Evolutionary conservation across 2,113 vertebrate genomes (phyloP).

Genomic region (Phaethornis superciliosus): DNA sequence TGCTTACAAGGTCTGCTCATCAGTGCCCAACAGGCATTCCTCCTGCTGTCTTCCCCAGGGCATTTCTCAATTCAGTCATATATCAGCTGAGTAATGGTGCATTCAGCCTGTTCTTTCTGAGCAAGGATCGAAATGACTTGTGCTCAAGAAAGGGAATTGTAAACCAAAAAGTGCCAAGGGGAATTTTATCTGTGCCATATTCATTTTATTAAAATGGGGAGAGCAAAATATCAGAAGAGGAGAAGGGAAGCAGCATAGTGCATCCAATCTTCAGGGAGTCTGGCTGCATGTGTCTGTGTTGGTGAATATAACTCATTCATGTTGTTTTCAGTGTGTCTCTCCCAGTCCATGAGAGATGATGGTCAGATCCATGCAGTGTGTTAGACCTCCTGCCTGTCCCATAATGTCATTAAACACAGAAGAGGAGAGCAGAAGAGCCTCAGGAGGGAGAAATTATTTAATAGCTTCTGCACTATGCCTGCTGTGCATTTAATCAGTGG

Average conservation of each 20-base stretch:
- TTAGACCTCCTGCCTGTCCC: neutral
- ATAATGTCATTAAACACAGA: neutral
- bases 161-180: neutral
- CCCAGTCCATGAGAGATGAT: neutral
- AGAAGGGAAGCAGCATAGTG: fast-evolving
- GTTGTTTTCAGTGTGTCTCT: neutral
- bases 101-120: neutral
- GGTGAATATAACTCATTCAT: neutral
- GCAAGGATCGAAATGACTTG: neutral
- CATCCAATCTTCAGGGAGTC: neutral
- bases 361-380: neutral
- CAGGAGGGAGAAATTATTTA: neutral
- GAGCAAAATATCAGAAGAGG: neutral
- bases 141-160: neutral
- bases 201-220: neutral
- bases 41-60: neutral
- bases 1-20: neutral
- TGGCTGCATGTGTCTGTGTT: fast-evolving
- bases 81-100: conserved; percentile 8
- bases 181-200: neutral
- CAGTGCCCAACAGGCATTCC: neutral
- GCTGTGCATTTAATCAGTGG: neutral
- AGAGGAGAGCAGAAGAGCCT: neutral
- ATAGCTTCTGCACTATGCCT: neutral
- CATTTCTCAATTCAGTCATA: neutral